These are phyloP conservation scores for Triplophysa yarkandensis DNA, from an alignment of 2,797 vertebrate genomes.

Conservation along the genomic window DNA sequence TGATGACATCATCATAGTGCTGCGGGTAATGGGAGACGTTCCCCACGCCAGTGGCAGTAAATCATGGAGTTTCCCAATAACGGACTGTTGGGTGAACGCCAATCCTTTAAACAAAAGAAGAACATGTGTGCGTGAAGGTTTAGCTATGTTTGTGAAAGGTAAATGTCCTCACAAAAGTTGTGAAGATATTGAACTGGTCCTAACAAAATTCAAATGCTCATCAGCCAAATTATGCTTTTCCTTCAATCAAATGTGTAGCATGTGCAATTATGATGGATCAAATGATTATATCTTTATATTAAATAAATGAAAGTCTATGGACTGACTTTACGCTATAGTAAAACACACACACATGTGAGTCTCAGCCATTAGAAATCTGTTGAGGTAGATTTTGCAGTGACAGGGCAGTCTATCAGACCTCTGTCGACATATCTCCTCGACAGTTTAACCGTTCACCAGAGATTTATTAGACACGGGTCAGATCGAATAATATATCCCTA, in stretches of 20 bases:
- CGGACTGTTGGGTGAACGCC: slow-evolving; percentile 32
- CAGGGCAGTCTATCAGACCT: slow-evolving; percentile 39
- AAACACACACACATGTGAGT: slow-evolving; percentile 21
- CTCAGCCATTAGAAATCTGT: slow-evolving; percentile 43
- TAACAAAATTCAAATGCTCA: too few species aligned
- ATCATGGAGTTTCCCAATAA: slow-evolving; percentile 45
- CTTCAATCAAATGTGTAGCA: too few species aligned
- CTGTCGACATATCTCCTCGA: slow-evolving; percentile 37
- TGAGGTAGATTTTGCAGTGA: slow-evolving; percentile 43
- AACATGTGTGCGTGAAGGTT: slow-evolving; percentile 1
- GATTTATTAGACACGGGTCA: slow-evolving; percentile 55
- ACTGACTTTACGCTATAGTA: too few species aligned
- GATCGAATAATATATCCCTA: slow-evolving; percentile 42
- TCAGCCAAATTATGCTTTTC: too few species aligned
- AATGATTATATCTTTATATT: too few species aligned
- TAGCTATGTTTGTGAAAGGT: too few species aligned
- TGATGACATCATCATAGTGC: slow-evolving; percentile 42
- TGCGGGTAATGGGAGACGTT: slow-evolving; percentile 32
- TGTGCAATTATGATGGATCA: too few species aligned
- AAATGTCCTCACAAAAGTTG: too few species aligned
- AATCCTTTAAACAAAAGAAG: slow-evolving; percentile 48
- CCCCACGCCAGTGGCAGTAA: slow-evolving; percentile 18
- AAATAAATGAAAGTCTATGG: too few species aligned
- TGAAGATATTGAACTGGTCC: too few species aligned
- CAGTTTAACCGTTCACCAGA: slow-evolving; percentile 47